These are phyloP conservation scores for Passer montanus DNA, from an alignment of 2,113 vertebrate species.

Conservation along the genomic window DNA sequence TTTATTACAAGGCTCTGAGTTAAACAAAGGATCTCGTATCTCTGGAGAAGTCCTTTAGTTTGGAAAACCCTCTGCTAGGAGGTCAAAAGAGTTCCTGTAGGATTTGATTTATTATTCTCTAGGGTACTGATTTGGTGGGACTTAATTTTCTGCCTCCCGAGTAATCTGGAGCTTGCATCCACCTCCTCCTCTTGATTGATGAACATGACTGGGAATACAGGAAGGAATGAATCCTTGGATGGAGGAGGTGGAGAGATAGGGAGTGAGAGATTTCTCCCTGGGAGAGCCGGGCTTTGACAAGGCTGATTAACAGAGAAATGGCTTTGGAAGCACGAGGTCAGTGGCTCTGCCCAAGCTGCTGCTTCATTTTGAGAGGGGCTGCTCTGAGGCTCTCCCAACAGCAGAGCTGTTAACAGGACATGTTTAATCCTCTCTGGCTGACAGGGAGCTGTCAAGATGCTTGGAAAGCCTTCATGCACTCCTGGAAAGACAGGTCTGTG, in stretches of 20 bases:
- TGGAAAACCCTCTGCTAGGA: neutral
- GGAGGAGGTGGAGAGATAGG: neutral
- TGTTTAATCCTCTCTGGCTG: neutral
- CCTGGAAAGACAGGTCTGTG: neutral
- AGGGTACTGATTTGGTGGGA: neutral
- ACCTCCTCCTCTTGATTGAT: neutral
- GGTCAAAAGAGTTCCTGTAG: neutral
- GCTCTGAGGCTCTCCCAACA: neutral
- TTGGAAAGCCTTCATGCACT: neutral
- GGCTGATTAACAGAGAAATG: neutral
- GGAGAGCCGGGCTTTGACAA: neutral
- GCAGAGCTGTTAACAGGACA: neutral
- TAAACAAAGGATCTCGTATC: neutral
- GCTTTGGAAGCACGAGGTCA: neutral
- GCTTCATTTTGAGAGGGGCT: neutral
- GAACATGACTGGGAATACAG: neutral
- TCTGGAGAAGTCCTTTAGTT: neutral
- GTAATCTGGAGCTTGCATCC: neutral
- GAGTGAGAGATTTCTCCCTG: neutral
- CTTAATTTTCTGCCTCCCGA: neutral
- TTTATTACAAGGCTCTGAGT: neutral
- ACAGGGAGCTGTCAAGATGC: neutral
- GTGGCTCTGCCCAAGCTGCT: neutral
- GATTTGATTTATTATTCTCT: neutral
- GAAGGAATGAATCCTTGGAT: neutral